Conservation (phyloP, 2,113 vertebrate genomes). For the Maccullochella peelii region DNA sequence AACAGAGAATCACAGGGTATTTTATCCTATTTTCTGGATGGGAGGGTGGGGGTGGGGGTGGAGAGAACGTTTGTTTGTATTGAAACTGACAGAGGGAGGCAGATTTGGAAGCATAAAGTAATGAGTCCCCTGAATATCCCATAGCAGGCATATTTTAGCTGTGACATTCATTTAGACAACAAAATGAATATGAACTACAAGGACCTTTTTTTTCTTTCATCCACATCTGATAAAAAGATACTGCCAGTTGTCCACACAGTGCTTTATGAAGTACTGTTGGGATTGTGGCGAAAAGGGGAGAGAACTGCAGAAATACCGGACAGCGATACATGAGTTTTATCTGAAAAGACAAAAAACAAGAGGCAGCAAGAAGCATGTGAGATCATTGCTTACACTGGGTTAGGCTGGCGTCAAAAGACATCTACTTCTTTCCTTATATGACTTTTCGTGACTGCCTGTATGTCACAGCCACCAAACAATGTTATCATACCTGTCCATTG, state of each 20-base stretch:
- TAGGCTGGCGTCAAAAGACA: conserved; percentile 37
- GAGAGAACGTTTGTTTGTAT: conserved; percentile 72
- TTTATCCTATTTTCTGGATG: conserved; percentile 77
- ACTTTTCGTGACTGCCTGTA: conserved; percentile 46
- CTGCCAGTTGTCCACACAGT: conserved; percentile 23
- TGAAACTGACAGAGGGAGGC: conserved; percentile 75
- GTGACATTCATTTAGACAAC: conserved; percentile 75
- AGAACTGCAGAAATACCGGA: conserved; percentile 26
- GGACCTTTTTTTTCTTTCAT: conserved; percentile 50
- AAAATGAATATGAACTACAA: conserved; percentile 69
- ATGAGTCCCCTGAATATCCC: conserved; percentile 76
- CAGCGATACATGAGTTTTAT: conserved; percentile 50
- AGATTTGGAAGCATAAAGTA: conserved; percentile 76
- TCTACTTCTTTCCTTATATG: conserved; percentile 48
- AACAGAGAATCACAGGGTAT: conserved; percentile 72
- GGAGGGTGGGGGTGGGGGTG: conserved; percentile 41
- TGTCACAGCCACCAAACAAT: conserved; percentile 68
- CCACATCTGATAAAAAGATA: conserved; percentile 58
- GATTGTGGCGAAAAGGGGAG: conserved; percentile 28
- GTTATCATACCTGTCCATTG: conserved; percentile 66
- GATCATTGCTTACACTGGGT: conserved; percentile 45
- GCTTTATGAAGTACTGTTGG: conserved; percentile 24
- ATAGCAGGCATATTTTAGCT: conserved; percentile 75
- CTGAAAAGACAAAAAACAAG: conserved; percentile 50
- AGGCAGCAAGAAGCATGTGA: conserved; percentile 38